Base-by-base conservation (phyloP, 2,797 vertebrate species). In the Lophotriccus pileatus region DNA sequence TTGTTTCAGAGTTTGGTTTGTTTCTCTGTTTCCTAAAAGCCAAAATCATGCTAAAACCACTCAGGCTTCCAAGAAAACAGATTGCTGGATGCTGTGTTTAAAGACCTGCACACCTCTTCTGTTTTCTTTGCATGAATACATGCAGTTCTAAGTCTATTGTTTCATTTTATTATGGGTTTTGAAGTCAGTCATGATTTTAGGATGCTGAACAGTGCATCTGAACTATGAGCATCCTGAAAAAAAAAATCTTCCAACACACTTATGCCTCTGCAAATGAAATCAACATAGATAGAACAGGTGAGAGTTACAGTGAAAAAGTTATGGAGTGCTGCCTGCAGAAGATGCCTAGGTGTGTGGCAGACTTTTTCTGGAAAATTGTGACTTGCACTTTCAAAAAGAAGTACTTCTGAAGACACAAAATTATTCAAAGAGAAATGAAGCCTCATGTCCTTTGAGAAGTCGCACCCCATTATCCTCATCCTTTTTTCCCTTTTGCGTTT, bases 381-480 rank as follows among this genome's bases (percentile, higher is more conserved):
- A 87, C 76, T 87, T 74, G 25, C 43, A 14, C 67, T 77, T 93
- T 84, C 84, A 89, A 46, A 55, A 55, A 36, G 37, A 56, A 91
- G 58, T 34, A 62, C 36, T 60, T 84, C 58, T 47, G 34, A 64
- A 67, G 37, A 44, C 43, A 87, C 12, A 73, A 84, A 84, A 80
- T 84, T 93, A 67, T 72, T 79, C 76, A 87, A 84, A 95, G 60
- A 63, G 30, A 87, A 87, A 93, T 56, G 68, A 94, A 96, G 63
- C 27, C 70, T 70, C 34, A 39, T 73, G 74, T 90, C 84, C 85
- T 96, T 92, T 56, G 93, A 93, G 85, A 91, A 96, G 94, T 73
- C 28, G 1, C 39, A 90, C 69, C 55, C 90, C 81, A 91, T 89
- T 91, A 96, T 88, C 77, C 77, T 75, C 81, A 93, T 87, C 80